Conservation (phyloP, 1,140 invertebrate species). For the Heliothis subflexa region DNA sequence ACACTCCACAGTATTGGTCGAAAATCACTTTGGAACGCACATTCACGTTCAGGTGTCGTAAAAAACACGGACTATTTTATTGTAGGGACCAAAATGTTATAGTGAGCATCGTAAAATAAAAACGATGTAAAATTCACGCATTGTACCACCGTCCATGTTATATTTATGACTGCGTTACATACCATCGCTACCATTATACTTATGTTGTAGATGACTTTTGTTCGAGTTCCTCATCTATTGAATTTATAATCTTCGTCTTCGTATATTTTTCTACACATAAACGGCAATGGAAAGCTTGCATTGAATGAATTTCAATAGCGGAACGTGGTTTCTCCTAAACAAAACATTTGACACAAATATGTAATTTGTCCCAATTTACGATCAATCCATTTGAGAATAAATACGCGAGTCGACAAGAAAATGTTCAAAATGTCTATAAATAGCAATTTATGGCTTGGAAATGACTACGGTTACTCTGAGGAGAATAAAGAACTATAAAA, state of each 20-base stretch:
- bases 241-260: not conserved
- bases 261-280: not conserved
- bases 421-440: conserved; percentile 46
- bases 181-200: conserved; percentile 46
- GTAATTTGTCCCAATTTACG: conserved; percentile 35
- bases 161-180: conserved; percentile 60
- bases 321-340: not conserved
- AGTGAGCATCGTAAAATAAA: conserved; percentile 78
- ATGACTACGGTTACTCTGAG: conserved; percentile 37
- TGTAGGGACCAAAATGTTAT: conserved; percentile 75
- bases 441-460: conserved; percentile 44
- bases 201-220: conserved; percentile 44
- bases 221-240: not conserved
- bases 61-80: conserved; percentile 76
- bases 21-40: conserved; percentile 65
- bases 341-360: conserved; percentile 39
- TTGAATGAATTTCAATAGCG: not conserved
- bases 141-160: conserved; percentile 66
- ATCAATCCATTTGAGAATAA: conserved; percentile 13
- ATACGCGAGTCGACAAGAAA: conserved; percentile 25
- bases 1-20: conserved; percentile 55
- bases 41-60: conserved; percentile 69
- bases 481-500: conserved; percentile 49
- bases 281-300: not conserved
- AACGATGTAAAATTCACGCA: conserved; percentile 74